These are phyloP conservation scores for Drosophila pandora DNA, from an alignment of 1,140 invertebrate species.

Conservation along the genomic window DNA sequence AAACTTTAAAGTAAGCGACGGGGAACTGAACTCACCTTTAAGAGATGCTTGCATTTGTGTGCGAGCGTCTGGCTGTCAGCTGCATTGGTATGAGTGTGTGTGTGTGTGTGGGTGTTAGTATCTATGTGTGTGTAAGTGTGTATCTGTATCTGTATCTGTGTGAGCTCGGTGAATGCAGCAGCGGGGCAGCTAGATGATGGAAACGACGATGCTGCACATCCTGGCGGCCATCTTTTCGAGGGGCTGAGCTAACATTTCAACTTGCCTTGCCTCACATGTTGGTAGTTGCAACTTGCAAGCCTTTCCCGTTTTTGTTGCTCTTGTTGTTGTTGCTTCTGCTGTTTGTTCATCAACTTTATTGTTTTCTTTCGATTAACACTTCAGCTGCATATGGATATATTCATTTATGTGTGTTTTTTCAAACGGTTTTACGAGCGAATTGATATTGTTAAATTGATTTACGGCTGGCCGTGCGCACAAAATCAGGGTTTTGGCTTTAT, in stretches of 20 bases:
- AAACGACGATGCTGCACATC: slow-evolving; percentile 50
- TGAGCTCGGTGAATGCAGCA: slow-evolving; percentile 41
- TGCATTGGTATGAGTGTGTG: slow-evolving; percentile 27
- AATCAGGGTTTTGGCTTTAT: slow-evolving; percentile 57
- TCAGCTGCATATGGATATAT: slow-evolving; percentile 46
- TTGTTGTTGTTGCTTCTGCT: slow-evolving; percentile 10
- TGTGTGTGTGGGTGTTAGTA: slow-evolving; percentile 23
- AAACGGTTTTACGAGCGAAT: slow-evolving; percentile 40
- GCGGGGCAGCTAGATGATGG: slow-evolving; percentile 39
- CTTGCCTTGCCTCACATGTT: slow-evolving; percentile 57
- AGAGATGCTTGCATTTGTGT: slow-evolving; percentile 49
- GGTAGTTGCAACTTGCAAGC: slow-evolving; percentile 8
- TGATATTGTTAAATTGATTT: slow-evolving; percentile 65
- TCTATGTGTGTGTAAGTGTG: slow-evolving; percentile 8
- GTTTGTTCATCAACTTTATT: slow-evolving; percentile 32
- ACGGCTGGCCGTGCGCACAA: slow-evolving; percentile 50
- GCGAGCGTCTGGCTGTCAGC: slow-evolving; percentile 30
- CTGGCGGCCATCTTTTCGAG: slow-evolving; percentile 76
- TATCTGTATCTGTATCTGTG: neutral
- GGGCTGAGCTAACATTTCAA: slow-evolving; percentile 42
- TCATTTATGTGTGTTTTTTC: slow-evolving; percentile 33
- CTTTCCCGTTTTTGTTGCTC: slow-evolving; percentile 2
- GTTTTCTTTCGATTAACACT: slow-evolving; percentile 58
- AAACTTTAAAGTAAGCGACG: slow-evolving; percentile 49
- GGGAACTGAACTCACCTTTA: slow-evolving; percentile 62